These are phyloP conservation scores for Noctilio leporinus DNA, from an alignment of 2,113 vertebrate species.

Conservation along the genomic window DNA sequence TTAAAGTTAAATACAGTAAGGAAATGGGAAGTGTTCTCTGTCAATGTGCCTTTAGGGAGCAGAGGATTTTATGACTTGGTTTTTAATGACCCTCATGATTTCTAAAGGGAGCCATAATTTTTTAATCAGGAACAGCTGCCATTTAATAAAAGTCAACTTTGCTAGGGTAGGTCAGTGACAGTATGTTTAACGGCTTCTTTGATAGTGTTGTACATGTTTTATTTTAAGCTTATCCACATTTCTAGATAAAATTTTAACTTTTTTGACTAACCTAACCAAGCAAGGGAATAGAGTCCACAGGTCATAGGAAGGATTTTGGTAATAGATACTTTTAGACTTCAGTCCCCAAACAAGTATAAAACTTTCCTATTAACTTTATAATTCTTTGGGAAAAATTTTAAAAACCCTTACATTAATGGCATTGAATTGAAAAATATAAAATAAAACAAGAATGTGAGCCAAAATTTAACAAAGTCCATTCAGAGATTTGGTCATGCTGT, in stretches of 20 bases:
- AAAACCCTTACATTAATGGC: not conserved
- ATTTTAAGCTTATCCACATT: not conserved
- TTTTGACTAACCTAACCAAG: not conserved
- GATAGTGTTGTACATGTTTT: constrained; percentile 38
- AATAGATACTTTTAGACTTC: not conserved
- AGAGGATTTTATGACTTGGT: constrained; percentile 68
- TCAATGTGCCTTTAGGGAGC: constrained; percentile 64
- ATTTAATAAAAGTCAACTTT: constrained; percentile 70
- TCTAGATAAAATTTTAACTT: not conserved
- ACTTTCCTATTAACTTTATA: not conserved
- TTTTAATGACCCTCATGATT: constrained; percentile 76
- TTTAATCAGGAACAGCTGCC: constrained; percentile 74
- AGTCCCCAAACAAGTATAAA: not conserved
- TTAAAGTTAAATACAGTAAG: constrained; percentile 45
- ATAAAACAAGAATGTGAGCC: not conserved
- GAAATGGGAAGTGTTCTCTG: constrained; percentile 59
- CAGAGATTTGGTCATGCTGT: not conserved
- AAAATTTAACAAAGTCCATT: not conserved
- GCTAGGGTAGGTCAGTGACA: constrained; percentile 61
- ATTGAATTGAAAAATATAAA: not conserved
- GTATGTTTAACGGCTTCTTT: constrained; percentile 64
- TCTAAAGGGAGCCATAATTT: constrained; percentile 60
- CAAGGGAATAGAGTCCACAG: not conserved
- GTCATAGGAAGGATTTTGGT: not conserved
- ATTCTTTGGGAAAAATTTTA: not conserved